Base-by-base conservation (phyloP, 92 coral and sea anemone genomes). In the Umimayanthus kanabou region DNA sequence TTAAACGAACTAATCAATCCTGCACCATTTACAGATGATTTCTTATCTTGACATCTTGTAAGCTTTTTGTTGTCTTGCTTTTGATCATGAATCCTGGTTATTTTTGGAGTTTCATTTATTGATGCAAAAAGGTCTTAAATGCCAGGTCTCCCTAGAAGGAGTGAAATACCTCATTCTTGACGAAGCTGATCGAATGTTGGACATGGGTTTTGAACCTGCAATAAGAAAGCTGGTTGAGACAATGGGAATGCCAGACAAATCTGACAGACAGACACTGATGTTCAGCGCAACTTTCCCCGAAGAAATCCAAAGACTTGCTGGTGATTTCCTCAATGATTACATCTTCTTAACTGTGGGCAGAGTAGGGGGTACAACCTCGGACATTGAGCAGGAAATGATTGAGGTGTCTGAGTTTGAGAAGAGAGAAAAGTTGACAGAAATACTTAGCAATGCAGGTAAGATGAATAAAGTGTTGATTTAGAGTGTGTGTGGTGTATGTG, bases 241-340 rank as follows among this genome's bases (percentile, higher is more conserved):
- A 6, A 45, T 91, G 88, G 97, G 96, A 7, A 89, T 96, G 94
- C 99, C 99, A 1, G 98, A 90, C 33, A 95, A 93, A 82, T 80
- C 93, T 4, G 93, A 93, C 18, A 90, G 99, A 8, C 98, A 95
- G 89, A 96, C 99, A 6, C 88, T 96, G 28, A 96, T 96, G 99
- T 96, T 96, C 90, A 96, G 99, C 85, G 99, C 99, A 3, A 96
- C 99, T 5, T 96, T 96, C 85, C 99, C 99, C 1, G 99, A 96
- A 79, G 93, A 95, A 78, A 96, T 96, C 57, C 99, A 96, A 82
- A 91, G 92, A 40, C 84, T 96, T 66, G 99, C 99, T 2, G 92
- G 95, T 7, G 99, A 96, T 85, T 96, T 96, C 85, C 85, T 96
- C 71, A 96, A 95, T 86, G 92, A 95, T 82, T 97, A 97, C 88